phyloP scores from a whole-genome alignment of 2,888 invertebrate genomes.

The Cyclophora albipunctata region DNA sequence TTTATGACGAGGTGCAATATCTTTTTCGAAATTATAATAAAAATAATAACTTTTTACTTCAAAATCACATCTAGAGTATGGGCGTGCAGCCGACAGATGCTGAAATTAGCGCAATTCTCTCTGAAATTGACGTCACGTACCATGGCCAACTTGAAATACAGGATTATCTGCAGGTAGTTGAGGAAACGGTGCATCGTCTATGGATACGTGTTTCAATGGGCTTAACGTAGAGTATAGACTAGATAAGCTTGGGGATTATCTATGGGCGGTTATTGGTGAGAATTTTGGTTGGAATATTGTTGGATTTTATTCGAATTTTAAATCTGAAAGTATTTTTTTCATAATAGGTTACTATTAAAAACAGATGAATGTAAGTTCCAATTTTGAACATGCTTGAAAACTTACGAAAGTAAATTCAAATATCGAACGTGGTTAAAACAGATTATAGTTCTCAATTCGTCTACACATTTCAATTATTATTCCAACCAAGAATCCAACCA shows the following conservation, averaged over 20 bases:
- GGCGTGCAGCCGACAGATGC: conserved; percentile 78
- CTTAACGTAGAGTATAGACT: neutral
- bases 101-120: conserved; percentile 86
- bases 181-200: conserved; percentile 4
- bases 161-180: conserved; percentile 90
- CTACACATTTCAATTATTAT: no score
- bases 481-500: neutral
- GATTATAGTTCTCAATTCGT: no score
- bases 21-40: no score
- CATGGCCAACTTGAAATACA: conserved; percentile 91
- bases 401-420: no score
- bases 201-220: conserved; percentile 21
- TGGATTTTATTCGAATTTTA: neutral
- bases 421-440: no score
- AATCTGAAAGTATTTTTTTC: no score
- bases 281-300: conserved; percentile 1
- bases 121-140: conserved; percentile 88
- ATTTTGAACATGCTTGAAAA: no score
- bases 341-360: no score
- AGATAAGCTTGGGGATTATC: neutral
- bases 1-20: no score
- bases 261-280: neutral
- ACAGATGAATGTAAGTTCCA: no score
- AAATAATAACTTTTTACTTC: no score
- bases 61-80: conserved; percentile 68